These are phyloP conservation scores for Brachionichthys hirsutus DNA, from an alignment of 2,113 vertebrate genomes.

Conservation along the genomic window DNA sequence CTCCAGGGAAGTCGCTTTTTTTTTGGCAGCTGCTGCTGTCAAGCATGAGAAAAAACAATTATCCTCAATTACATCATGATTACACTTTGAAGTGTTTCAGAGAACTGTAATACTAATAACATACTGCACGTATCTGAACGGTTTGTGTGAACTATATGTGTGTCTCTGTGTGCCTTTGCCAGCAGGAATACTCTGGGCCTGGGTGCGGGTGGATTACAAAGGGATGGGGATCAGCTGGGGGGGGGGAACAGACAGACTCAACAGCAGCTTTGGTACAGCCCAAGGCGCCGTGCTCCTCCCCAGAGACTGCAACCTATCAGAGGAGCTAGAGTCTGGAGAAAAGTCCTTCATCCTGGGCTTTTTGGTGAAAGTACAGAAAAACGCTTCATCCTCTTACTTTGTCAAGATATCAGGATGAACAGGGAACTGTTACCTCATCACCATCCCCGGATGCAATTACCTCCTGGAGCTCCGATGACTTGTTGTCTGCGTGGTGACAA, in stretches of 20 bases:
- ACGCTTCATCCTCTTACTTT: constrained; percentile 12
- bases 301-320: constrained; percentile 43
- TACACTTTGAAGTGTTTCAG: background rate
- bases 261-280: constrained; percentile 47
- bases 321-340: constrained; percentile 18
- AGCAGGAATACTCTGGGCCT: constrained; percentile 3
- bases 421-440: constrained; percentile 12
- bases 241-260: constrained; percentile 37
- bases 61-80: background rate
- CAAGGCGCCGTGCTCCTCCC: constrained; percentile 47
- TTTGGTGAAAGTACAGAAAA: constrained; percentile 36
- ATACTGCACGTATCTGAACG: background rate
- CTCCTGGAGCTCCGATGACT: constrained; percentile 1
- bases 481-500: background rate
- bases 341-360: constrained; percentile 24
- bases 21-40: background rate
- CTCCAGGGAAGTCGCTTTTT: background rate
- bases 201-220: constrained; percentile 52
- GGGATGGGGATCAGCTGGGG: constrained; percentile 38
- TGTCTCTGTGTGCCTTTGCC: background rate
- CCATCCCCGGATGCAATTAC: constrained; percentile 29
- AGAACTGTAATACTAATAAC: background rate
- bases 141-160: background rate
- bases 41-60: background rate
- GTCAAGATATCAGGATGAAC: constrained; percentile 23